Conservation (phyloP, 2,113 vertebrate species). For the Picathartes gymnocephalus region DNA sequence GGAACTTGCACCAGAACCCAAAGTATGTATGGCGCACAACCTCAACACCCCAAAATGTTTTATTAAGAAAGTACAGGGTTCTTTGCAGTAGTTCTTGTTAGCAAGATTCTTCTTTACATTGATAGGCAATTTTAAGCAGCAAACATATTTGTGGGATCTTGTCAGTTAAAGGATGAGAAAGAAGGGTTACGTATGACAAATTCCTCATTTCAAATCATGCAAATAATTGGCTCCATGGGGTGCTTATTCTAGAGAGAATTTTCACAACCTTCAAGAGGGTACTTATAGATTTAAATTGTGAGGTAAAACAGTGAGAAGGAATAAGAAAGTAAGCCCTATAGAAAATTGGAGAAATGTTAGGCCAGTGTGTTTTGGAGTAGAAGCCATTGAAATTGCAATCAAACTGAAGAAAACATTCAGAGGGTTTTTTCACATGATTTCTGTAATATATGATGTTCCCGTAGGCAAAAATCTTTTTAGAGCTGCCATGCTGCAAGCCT, state of each 20-base stretch:
- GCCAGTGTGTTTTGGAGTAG: background rate
- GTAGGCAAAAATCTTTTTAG: background rate
- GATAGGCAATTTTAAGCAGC: background rate
- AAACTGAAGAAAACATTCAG: background rate
- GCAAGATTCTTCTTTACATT: background rate
- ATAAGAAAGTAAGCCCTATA: background rate
- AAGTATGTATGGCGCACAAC: background rate
- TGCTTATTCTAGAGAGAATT: constrained; percentile 24
- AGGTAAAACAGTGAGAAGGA: background rate
- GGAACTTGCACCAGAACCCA: background rate
- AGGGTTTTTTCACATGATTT: background rate
- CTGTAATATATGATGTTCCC: background rate
- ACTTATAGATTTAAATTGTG: background rate
- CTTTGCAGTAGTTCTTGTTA: background rate
- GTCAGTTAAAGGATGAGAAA: background rate
- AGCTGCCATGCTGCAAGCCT: background rate
- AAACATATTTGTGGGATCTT: constrained; percentile 11
- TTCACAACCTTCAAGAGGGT: background rate
- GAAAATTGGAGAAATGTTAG: background rate
- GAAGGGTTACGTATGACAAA: constrained; percentile 23
- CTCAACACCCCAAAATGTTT: background rate
- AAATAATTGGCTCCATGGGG: constrained; percentile 48
- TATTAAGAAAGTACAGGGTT: background rate
- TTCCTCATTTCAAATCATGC: constrained; percentile 52
- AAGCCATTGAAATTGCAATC: background rate